A percentile compares a stretch with the other conserved stretches of the same genome.
Conservation (phyloP, 2,113 vertebrate species). For the Leptobrachium ailaonicum region DNA sequence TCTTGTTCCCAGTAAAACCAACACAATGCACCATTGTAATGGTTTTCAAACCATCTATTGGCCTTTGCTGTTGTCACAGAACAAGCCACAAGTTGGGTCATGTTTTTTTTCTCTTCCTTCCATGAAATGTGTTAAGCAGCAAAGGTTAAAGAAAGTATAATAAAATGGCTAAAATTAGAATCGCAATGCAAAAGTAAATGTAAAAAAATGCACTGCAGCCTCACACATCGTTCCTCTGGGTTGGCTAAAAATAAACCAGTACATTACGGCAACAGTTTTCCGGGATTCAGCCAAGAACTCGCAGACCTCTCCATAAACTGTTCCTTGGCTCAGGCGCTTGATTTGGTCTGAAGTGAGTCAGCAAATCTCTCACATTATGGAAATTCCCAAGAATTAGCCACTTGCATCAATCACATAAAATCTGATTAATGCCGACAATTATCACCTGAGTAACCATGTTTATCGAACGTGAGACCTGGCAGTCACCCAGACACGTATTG, state of each 20-base stretch:
- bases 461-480: background rate
- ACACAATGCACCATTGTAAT: no score
- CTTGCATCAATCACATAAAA: constrained; percentile 6
- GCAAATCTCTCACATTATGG: constrained; percentile 32
- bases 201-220: background rate
- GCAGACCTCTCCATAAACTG: constrained; percentile 40
- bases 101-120: no score
- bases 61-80: no score
- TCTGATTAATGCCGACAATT: background rate
- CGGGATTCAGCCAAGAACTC: constrained; percentile 36
- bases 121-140: no score
- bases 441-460: background rate
- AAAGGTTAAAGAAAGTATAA: no score
- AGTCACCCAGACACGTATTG: no score
- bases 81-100: no score
- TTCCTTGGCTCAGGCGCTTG: constrained; percentile 28
- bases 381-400: constrained; percentile 31
- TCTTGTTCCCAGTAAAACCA: no score
- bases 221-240: constrained; percentile 1
- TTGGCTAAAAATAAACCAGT: constrained; percentile 45
- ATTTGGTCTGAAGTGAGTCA: constrained; percentile 39
- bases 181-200: background rate
- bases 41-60: no score
- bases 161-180: background rate
- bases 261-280: constrained; percentile 37